Conservation (phyloP, 2,797 vertebrate genomes). For the Mormyrops attenuatus region DNA sequence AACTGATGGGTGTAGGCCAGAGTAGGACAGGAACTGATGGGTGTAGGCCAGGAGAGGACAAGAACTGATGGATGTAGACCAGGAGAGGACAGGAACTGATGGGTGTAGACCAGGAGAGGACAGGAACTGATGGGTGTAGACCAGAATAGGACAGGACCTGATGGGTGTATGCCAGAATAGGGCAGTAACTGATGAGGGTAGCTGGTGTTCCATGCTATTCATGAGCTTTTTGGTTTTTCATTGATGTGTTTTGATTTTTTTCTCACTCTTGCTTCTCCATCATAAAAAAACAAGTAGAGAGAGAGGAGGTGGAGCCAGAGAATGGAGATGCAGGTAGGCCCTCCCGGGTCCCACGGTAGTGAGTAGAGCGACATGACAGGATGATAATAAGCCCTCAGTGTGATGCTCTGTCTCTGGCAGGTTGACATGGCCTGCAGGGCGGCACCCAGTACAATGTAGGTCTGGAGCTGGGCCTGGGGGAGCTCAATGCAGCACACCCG, state of each 20-base stretch:
- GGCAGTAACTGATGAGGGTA: neutral
- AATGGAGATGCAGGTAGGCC: constrained; percentile 58
- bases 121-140: too few relatives aligned
- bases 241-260: neutral
- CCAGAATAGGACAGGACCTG: too few relatives aligned
- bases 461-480: neutral
- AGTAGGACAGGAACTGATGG: neutral
- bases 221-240: neutral
- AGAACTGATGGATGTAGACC: neutral
- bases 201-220: neutral
- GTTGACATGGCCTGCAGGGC: neutral
- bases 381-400: neutral
- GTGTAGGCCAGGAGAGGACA: neutral
- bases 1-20: neutral
- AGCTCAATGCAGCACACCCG: neutral
- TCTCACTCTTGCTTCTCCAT: constrained; percentile 23
- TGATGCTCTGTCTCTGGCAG: neutral
- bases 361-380: neutral
- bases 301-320: constrained; percentile 58
- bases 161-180: too few relatives aligned
- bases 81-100: neutral
- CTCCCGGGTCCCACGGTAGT: neutral
- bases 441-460: neutral
- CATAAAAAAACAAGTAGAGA: constrained; percentile 55
- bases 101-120: too few relatives aligned